Evolutionary conservation across 1,140 invertebrate species (phyloP).

Genomic region (Neotoxoptera formosana): DNA sequence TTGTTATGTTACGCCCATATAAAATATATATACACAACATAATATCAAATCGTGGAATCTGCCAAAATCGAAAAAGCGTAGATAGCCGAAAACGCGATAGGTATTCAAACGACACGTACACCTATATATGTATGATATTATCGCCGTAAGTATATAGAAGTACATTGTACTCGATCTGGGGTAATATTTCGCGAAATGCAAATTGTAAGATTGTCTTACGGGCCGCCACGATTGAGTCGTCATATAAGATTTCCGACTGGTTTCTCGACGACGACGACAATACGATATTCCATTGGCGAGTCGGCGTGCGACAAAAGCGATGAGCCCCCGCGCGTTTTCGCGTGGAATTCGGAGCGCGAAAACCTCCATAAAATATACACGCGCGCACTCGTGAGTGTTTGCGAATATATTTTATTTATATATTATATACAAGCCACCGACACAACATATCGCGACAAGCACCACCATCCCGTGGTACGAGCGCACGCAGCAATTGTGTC

Average conservation of each 20-base stretch:
- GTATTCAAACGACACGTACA: background rate
- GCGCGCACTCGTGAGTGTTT: background rate
- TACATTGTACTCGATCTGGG: too few species aligned
- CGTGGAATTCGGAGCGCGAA: conserved; percentile 35
- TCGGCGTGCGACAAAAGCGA: background rate
- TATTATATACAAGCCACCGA: background rate
- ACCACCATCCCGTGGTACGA: background rate
- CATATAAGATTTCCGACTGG: conserved; percentile 27
- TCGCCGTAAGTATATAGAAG: background rate
- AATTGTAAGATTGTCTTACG: background rate
- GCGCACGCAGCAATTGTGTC: conserved; percentile 32
- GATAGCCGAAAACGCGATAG: background rate
- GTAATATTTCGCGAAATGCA: background rate
- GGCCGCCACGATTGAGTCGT: background rate
- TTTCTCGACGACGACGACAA: background rate
- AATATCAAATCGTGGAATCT: background rate
- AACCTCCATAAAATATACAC: background rate
- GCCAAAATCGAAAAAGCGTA: background rate
- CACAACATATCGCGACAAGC: background rate
- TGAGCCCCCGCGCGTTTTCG: background rate
- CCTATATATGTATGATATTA: too few species aligned
- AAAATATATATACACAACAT: background rate
- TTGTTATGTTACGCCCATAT: background rate
- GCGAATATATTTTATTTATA: background rate
- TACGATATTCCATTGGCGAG: background rate